Conservation (phyloP, 2,888 invertebrate genomes). For the Drosophila conformis region DNA sequence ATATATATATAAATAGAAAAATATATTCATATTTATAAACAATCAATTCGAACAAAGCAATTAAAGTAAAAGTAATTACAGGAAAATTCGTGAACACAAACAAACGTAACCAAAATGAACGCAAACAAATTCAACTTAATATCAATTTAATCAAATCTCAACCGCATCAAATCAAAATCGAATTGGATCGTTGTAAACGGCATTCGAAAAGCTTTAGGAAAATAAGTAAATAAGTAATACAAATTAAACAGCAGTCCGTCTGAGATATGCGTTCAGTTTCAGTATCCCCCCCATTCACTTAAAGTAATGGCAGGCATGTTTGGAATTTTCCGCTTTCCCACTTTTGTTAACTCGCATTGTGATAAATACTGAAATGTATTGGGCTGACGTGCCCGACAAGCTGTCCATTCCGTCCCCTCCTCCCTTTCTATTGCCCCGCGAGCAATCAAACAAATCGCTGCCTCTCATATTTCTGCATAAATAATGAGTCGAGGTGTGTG, state of each 20-base stretch:
- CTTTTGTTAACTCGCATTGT: constrained; percentile 21
- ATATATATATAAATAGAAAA: background rate
- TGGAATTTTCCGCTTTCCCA: constrained; percentile 39
- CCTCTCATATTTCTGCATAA: constrained; percentile 78
- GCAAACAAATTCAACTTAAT: constrained; percentile 66
- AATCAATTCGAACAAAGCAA: constrained; percentile 51
- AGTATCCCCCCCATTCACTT: background rate
- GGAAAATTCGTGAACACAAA: constrained; percentile 43
- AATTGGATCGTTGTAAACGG: constrained; percentile 3
- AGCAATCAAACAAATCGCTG: constrained; percentile 78
- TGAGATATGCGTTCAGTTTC: constrained; percentile 13
- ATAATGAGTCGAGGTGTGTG: constrained; percentile 61
- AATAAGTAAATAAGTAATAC: constrained; percentile 36
- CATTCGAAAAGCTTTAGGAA: constrained; percentile 34
- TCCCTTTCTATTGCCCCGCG: background rate
- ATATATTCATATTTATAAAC: background rate
- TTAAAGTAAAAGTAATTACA: constrained; percentile 34
- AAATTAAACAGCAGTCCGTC: constrained; percentile 44
- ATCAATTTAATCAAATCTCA: constrained; percentile 61
- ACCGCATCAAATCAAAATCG: constrained; percentile 12
- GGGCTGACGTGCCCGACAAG: constrained; percentile 55
- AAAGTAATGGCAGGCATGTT: constrained; percentile 49
- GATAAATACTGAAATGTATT: constrained; percentile 59
- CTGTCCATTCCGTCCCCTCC: constrained; percentile 24
- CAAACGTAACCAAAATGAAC: constrained; percentile 54